Base-by-base conservation (phyloP, 2,113 vertebrate genomes). In the Anguilla japonica region DNA sequence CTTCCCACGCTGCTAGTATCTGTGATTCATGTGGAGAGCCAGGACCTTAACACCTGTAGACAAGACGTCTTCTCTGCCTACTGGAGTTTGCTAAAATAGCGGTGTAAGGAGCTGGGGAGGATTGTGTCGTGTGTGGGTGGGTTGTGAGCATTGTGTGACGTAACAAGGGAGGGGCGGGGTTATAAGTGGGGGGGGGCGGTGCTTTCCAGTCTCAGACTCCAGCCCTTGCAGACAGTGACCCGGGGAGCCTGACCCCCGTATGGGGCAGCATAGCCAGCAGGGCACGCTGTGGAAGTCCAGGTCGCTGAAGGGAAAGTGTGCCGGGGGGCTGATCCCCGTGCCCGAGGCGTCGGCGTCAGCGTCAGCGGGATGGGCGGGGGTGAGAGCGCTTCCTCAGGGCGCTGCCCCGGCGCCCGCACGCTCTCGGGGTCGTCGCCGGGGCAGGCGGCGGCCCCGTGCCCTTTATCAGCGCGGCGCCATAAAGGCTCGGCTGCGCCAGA, bases 131-230 rank as follows among this genome's bases (percentile, higher is more conserved):
- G 43, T 41, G n/a, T 16, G 81, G 57, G 80, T 39, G 60, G 87
- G 34, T 50, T 53, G 26, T 84, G 50, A 84, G 15, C 43, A 6
- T 79, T 41, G 67, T 88, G 82, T 84, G 53, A 79, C 53, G 79
- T 81, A 22, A 57, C 11, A 15, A 13, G 29, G 89, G 79, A 13
- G 29, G 89, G 79, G 85, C 79, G 84, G 81, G 87, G 50, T 83
- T 91, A 88, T 90, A 88, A 89, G 87, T 71, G 50, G 3, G 41
- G 50, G 3, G 41, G 5, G n/a, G 5, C 29, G 20, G 2, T 6
- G 22, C 20, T 26, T 71, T 43, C 83, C 63, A n/a, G 80, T 46
- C 26, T 18, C 18, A n/a, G 13, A 11, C 40, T 9, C 26, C 15
- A 46, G 80, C 9, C 22, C 16, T 43, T 46, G 83, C 39, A 71